Percentiles rank a stretch among this genome's conserved stretches.
phyloP scores from a whole-genome alignment of 2,113 vertebrate species.

The Oophaga pumilio region DNA sequence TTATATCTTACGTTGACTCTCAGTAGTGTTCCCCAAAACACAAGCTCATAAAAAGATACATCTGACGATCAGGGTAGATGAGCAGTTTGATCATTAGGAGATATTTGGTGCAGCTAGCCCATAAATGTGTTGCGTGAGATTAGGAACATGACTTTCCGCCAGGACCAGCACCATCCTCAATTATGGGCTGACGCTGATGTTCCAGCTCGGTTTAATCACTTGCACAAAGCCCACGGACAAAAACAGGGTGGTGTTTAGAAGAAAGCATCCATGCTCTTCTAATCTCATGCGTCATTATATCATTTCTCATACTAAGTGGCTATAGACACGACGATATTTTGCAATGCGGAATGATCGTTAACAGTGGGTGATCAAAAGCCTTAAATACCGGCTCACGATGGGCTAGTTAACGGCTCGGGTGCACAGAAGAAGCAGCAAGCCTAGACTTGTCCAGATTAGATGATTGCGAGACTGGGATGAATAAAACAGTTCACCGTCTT shows the following conservation, averaged over 20 bases:
- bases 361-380: conserved; percentile 33
- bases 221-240: neutral
- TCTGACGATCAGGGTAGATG: too few species aligned
- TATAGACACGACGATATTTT: neutral
- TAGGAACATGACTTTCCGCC: too few species aligned
- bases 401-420: conserved; percentile 57
- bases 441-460: conserved; percentile 54
- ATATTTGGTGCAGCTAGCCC: too few species aligned
- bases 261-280: neutral
- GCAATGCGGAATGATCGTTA: neutral
- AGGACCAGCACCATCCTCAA: too few species aligned
- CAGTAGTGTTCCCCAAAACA: too few species aligned
- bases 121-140: too few species aligned
- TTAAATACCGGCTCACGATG: conserved; percentile 35
- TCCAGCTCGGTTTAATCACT: too few species aligned
- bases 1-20: too few species aligned
- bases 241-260: neutral
- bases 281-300: neutral
- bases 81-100: too few species aligned
- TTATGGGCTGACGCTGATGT: too few species aligned
- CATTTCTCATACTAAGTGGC: neutral
- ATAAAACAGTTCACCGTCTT: neutral
- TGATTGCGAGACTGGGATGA: conserved; percentile 27
- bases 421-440: conserved; percentile 36
- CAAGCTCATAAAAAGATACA: too few species aligned